Base-by-base conservation (phyloP, 2,888 invertebrate genomes). In the Watsonalla cultraria region DNA sequence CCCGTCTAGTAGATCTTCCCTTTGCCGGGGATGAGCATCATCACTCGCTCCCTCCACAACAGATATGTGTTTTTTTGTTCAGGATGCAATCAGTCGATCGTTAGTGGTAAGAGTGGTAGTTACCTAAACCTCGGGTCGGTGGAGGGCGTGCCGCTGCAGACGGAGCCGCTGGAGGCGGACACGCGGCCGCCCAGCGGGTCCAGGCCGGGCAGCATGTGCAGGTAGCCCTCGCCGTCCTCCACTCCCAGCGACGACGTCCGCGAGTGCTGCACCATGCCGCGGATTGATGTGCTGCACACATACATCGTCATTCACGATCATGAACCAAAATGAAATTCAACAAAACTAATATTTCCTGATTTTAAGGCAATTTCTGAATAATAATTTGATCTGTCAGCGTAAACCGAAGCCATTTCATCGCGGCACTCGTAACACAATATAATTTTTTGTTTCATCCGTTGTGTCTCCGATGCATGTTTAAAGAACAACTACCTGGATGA, bases 141-240 rank as follows among this genome's bases (percentile, higher is more conserved):
- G 49, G 95, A 95, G n/a, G 96, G 96, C 8, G 95, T 96, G 46
- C 95, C 96, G 54, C 94, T 95, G 51, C 95, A 95, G 15, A 95
- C 93, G 50, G 95, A 95, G 64, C 95, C 94, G 65, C 93, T 93
- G 66, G 95, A 95, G 35, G 93, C 94, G 2, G 93, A 80, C 42
- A 83, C 66, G 37, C 80, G 76, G 2, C 80, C 78, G 14, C 69
- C 71, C 57, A 66, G 61, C 35, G 67, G 65, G 48, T 82, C 83
- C 58, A 76, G 79, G 0, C 74, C 76, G 7, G 94, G 93, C n/a
- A 92, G 92, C 94, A 94, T 95, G 53, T 93, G 92, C 57, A 95
- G 92, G 80, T 95, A 94, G 42, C 93, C 93, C 56, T 91, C 92
- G 59, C 80, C 65, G 67, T 70, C 72, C 15, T 74, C 74, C 46